A percentile compares a stretch with the other conserved stretches of the same genome.
phyloP scores from a whole-genome alignment of 2,797 vertebrate species.

The Paratrypauchen microcephalus region DNA sequence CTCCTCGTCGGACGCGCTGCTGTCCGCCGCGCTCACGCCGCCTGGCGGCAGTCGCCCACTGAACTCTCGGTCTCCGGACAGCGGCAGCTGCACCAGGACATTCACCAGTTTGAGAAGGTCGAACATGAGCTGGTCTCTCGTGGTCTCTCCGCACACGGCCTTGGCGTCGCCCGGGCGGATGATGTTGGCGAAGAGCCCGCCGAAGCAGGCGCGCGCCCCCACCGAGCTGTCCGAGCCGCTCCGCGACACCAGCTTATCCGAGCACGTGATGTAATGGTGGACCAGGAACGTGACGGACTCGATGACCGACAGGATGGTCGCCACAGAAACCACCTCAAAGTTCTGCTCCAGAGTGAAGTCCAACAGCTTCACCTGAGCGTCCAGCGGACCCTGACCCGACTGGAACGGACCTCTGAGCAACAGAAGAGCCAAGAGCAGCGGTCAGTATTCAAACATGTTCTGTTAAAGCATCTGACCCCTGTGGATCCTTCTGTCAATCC shows the following conservation, averaged over 20 bases:
- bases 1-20: constrained; percentile 96
- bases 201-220: constrained; percentile 96
- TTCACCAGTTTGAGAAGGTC: constrained; percentile 96
- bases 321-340: constrained; percentile 95
- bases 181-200: constrained; percentile 96
- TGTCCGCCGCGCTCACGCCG: constrained; percentile 83
- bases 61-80: constrained; percentile 92
- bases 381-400: constrained; percentile 93
- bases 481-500: too few relatives aligned
- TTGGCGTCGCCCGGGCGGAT: constrained; percentile 96
- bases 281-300: constrained; percentile 97
- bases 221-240: constrained; percentile 96
- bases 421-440: not conserved
- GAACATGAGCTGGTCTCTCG: constrained; percentile 97
- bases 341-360: constrained; percentile 98
- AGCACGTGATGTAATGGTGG: constrained; percentile 98
- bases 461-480: too few relatives aligned
- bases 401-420: constrained; percentile 90
- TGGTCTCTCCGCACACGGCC: constrained; percentile 95
- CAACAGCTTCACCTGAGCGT: constrained; percentile 96
- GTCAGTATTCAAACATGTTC: not conserved
- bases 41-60: constrained; percentile 85
- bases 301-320: constrained; percentile 93
- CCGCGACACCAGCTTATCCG: constrained; percentile 95
- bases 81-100: constrained; percentile 91